Percentiles rank a stretch among this genome's conserved stretches.
Conservation (phyloP, 2,113 vertebrate species). For the Symphodus melops region DNA sequence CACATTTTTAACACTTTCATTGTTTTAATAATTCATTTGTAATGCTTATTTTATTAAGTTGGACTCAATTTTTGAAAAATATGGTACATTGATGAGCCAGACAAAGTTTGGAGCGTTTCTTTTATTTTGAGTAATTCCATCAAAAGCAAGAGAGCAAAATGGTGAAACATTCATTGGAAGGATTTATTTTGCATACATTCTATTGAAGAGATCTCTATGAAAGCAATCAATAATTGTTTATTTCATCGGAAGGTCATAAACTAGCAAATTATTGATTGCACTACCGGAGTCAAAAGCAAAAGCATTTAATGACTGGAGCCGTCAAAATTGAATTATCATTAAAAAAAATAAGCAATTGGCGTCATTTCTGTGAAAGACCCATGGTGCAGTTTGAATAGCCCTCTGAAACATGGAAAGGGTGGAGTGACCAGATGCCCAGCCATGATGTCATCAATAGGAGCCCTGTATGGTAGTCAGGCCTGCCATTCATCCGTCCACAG, state of each 20-base stretch:
- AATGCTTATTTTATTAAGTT: conserved; percentile 58
- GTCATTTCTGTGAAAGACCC: conserved; percentile 66
- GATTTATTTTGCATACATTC: background rate
- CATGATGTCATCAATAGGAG: conserved; percentile 84
- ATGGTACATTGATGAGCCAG: conserved; percentile 37
- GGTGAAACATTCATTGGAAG: conserved; percentile 26
- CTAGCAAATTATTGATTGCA: conserved; percentile 39
- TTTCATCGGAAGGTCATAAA: conserved; percentile 12
- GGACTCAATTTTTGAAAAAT: conserved; percentile 52
- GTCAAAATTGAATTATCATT: conserved; percentile 68
- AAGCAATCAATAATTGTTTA: no score
- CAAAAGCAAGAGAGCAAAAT: conserved; percentile 32
- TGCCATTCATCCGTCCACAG: conserved; percentile 72
- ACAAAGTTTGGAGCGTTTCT: conserved; percentile 14
- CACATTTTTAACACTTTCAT: no score
- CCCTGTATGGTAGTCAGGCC: conserved; percentile 76
- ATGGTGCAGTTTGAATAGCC: conserved; percentile 61
- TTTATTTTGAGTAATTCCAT: conserved; percentile 41
- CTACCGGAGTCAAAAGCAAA: conserved; percentile 29
- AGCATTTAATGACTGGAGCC: conserved; percentile 37
- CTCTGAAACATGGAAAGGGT: conserved; percentile 75
- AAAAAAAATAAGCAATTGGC: conserved; percentile 66
- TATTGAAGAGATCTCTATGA: background rate
- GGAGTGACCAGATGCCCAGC: conserved; percentile 74
- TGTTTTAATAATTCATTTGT: conserved; percentile 21